Percentiles rank a stretch among this genome's conserved stretches.
Conservation (phyloP, 2,888 invertebrate species). For the Agriopis leucophaearia region DNA sequence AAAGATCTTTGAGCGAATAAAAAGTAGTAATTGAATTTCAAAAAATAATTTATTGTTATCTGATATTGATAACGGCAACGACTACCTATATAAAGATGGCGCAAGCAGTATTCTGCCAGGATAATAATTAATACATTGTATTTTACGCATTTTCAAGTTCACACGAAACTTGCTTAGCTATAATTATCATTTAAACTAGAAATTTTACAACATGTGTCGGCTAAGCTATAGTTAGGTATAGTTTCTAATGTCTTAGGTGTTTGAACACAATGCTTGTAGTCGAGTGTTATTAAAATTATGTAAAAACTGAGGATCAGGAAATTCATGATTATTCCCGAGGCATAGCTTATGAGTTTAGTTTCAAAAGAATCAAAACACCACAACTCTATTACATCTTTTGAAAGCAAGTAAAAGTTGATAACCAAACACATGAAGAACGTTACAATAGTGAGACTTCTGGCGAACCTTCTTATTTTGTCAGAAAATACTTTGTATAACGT, state of each 20-base stretch:
- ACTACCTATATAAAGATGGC: background rate
- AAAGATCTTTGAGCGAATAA: background rate
- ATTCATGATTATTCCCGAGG: constrained; percentile 71
- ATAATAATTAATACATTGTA: background rate
- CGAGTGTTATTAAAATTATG: constrained; percentile 64
- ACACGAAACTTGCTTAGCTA: background rate
- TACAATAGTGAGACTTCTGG: constrained; percentile 70
- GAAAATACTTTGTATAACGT: constrained; percentile 68
- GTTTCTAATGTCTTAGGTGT: constrained; percentile 50
- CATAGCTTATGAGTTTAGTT: constrained; percentile 62
- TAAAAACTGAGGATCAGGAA: constrained; percentile 69
- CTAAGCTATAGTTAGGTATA: constrained; percentile 60
- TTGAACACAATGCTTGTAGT: constrained; percentile 61
- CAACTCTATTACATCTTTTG: constrained; percentile 69
- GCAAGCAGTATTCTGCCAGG: background rate
- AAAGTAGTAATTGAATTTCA: background rate
- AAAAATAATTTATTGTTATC: background rate
- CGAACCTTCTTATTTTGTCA: constrained; percentile 73
- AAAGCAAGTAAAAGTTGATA: constrained; percentile 73
- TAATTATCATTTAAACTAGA: constrained; percentile 19
- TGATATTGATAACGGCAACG: background rate
- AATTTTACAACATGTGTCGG: constrained; percentile 40
- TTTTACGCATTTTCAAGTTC: background rate
- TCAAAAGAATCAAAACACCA: constrained; percentile 65
- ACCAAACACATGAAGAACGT: constrained; percentile 76